Percentiles rank a stretch among this genome's conserved stretches.
Evolutionary conservation across 2,797 vertebrate genomes (phyloP).

Genomic region (Zalophus californianus): DNA sequence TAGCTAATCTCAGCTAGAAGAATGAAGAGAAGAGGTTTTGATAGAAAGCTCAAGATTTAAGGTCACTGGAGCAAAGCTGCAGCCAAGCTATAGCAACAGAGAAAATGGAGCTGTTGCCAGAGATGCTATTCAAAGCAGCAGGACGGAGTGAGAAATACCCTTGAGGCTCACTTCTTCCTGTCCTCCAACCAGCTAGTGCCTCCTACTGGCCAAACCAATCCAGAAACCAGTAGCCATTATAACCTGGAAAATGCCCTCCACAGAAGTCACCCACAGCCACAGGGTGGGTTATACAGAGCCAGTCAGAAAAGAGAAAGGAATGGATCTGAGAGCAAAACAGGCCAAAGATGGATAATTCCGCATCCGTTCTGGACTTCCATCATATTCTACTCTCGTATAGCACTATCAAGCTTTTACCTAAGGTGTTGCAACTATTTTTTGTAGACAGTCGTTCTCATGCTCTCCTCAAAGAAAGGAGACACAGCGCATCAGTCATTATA

Average conservation of each 20-base stretch:
- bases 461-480: slow-evolving; percentile 3
- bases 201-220: neutral
- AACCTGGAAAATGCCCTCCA: neutral
- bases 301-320: neutral
- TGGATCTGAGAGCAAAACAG: neutral
- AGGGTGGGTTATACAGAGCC: neutral
- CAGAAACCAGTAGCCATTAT: neutral
- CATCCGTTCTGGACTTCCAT: neutral
- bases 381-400: neutral
- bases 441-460: neutral
- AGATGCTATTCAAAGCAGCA: neutral
- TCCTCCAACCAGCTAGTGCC: too few species aligned
- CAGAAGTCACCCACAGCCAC: neutral
- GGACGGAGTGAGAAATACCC: neutral
- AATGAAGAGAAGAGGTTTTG: neutral
- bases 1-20: neutral
- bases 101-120: neutral
- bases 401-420: neutral
- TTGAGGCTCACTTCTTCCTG: neutral
- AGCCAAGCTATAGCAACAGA: neutral
- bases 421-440: neutral
- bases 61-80: neutral
- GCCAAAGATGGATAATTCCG: neutral
- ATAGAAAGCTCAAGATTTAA: neutral
- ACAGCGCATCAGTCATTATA: neutral